A percentile compares a stretch with the other conserved stretches of the same genome.
phyloP scores from a whole-genome alignment of 2,113 vertebrate species.

The Bubalus kerabau region DNA sequence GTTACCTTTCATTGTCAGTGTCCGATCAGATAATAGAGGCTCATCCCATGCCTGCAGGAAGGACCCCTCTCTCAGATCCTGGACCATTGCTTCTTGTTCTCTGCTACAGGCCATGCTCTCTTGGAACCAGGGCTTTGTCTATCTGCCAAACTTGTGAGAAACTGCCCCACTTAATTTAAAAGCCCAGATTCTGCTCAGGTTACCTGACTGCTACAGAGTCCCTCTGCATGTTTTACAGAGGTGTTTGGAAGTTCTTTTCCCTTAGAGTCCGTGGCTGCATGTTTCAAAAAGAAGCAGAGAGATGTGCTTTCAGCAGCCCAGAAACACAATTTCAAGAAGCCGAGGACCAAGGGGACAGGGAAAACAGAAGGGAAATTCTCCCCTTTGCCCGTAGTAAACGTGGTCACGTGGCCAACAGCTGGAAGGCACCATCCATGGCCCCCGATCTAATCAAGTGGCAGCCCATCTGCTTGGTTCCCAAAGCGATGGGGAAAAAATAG shows the following conservation, averaged over 20 bases:
- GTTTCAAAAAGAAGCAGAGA: neutral
- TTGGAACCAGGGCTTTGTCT: fast-evolving
- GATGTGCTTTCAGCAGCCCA: neutral
- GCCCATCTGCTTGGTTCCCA: slow-evolving; percentile 81
- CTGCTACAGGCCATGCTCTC: fast-evolving
- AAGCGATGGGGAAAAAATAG: slow-evolving; percentile 81
- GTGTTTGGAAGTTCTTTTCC: neutral
- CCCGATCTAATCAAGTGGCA: slow-evolving; percentile 77
- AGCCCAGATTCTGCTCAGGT: neutral
- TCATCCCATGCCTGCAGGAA: neutral
- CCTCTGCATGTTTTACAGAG: neutral
- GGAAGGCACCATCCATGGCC: slow-evolving; percentile 70
- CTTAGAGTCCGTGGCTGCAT: neutral
- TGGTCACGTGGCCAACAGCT: slow-evolving; percentile 79
- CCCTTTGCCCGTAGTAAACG: slow-evolving; percentile 55
- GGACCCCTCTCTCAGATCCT: fast-evolving
- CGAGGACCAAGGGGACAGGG: neutral
- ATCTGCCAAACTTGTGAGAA: fast-evolving
- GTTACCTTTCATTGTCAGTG: neutral
- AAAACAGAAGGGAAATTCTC: slow-evolving; percentile 50
- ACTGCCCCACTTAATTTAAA: fast-evolving
- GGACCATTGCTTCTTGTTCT: fast-evolving
- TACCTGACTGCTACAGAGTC: neutral
- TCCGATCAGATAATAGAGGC: neutral
- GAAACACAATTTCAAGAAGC: neutral